Percentiles rank a stretch among this genome's conserved stretches.
These are phyloP conservation scores for Clarias gariepinus DNA, from an alignment of 2,113 vertebrate species.

Conservation along the genomic window DNA sequence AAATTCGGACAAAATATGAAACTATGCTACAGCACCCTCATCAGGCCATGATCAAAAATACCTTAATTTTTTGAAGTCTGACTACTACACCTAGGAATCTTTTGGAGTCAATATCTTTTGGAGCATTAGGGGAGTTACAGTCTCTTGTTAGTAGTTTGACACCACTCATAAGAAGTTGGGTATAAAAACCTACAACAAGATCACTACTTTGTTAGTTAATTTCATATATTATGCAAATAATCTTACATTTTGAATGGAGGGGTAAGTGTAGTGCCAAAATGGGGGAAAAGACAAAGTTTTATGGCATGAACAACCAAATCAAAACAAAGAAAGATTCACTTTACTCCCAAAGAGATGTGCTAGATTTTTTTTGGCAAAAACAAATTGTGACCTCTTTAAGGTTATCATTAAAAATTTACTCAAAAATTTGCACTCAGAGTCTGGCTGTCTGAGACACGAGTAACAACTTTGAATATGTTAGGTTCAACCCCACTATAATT, in stretches of 20 bases:
- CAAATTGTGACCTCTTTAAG: neutral
- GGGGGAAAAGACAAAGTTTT: neutral
- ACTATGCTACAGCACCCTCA: neutral
- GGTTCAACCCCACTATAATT: neutral
- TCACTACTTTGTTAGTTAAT: neutral
- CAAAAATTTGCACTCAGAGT: neutral
- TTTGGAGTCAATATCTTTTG: too few relatives aligned
- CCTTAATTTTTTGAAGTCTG: neutral
- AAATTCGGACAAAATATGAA: neutral
- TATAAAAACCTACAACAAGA: neutral
- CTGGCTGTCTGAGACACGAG: neutral
- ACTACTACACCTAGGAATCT: neutral
- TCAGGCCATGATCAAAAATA: neutral
- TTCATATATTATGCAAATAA: neutral
- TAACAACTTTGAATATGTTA: neutral
- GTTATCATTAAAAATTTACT: neutral
- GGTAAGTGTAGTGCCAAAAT: neutral
- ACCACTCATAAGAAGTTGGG: neutral
- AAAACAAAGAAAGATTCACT: neutral
- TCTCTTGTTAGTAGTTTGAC: neutral
- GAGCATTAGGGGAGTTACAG: too few relatives aligned
- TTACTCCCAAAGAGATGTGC: neutral
- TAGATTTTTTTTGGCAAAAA: neutral
- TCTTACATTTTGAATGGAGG: neutral
- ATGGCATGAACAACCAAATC: neutral